These are phyloP conservation scores for Limenitis camilla DNA, from an alignment of 2,888 invertebrate genomes.

Conservation along the genomic window DNA sequence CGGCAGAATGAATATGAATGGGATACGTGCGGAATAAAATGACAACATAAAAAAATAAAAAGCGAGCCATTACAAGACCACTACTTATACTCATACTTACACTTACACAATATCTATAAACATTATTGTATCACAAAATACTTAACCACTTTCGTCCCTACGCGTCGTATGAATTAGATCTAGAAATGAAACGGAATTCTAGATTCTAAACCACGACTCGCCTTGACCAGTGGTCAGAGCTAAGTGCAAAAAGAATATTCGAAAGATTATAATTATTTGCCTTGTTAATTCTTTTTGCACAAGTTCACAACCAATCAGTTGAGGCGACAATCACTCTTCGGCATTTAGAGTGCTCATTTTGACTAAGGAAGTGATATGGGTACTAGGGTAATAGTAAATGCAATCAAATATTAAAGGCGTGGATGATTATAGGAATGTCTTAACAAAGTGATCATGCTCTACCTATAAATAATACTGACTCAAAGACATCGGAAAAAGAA, in stretches of 20 bases:
- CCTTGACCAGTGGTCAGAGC: constrained; percentile 5
- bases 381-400: constrained; percentile 46
- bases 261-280: neutral
- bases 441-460: constrained; percentile 24
- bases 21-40: constrained; percentile 76
- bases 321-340: constrained; percentile 67
- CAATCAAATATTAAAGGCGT: constrained; percentile 23
- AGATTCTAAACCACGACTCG: constrained; percentile 28
- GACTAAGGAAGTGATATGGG: constrained; percentile 64
- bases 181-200: constrained; percentile 27
- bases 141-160: constrained; percentile 36
- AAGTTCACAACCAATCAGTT: constrained; percentile 24
- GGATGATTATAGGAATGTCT: constrained; percentile 21
- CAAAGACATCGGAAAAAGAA: neutral
- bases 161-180: constrained; percentile 40
- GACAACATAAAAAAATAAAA: constrained; percentile 69
- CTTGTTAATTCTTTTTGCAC: constrained; percentile 27
- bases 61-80: constrained; percentile 66
- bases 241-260: constrained; percentile 12
- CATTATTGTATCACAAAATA: constrained; percentile 31
- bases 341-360: constrained; percentile 66
- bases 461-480: neutral
- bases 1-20: constrained; percentile 76
- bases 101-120: constrained; percentile 36
- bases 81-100: constrained; percentile 67